Percentiles rank a stretch among this genome's conserved stretches.
phyloP scores from a whole-genome alignment of 2,797 vertebrate genomes.

The Coccyzus lansbergi region DNA sequence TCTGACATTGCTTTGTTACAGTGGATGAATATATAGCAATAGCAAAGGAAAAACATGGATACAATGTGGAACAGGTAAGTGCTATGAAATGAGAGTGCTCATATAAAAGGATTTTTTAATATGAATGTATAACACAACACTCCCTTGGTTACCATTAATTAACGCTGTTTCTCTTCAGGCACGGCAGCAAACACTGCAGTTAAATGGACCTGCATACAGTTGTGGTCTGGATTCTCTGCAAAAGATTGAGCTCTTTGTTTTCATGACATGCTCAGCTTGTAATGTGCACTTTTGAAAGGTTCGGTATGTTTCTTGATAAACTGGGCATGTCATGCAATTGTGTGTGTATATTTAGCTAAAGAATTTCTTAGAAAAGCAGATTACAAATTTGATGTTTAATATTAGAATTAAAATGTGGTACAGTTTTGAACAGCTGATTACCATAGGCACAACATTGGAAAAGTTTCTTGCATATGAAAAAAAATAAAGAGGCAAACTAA shows the following conservation, averaged over 20 bases:
- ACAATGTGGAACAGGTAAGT: constrained; percentile 97
- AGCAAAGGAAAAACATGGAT: constrained; percentile 97
- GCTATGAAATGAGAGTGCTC: constrained; percentile 1
- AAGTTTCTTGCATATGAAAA: not conserved
- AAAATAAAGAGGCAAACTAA: not conserved
- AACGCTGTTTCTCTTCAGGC: constrained; percentile 72
- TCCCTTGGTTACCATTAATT: constrained; percentile 64
- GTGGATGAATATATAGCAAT: constrained; percentile 98
- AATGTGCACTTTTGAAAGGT: constrained; percentile 71
- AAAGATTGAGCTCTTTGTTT: constrained; percentile 74
- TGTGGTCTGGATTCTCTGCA: constrained; percentile 72
- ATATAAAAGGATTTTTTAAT: not conserved
- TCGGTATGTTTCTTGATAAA: constrained; percentile 68
- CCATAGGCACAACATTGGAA: not conserved
- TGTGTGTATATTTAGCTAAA: constrained; percentile 43
- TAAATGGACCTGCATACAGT: constrained; percentile 68
- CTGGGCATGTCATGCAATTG: constrained; percentile 71
- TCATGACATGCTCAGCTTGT: constrained; percentile 73
- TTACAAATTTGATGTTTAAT: not conserved
- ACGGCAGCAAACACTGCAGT: constrained; percentile 61
- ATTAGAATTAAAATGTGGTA: not conserved
- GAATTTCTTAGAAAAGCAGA: not conserved
- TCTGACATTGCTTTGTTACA: constrained; percentile 75
- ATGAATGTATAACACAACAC: constrained; percentile 10
- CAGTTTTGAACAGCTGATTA: not conserved